Conservation (phyloP, 2,113 vertebrate genomes). For the Perca fluviatilis region DNA sequence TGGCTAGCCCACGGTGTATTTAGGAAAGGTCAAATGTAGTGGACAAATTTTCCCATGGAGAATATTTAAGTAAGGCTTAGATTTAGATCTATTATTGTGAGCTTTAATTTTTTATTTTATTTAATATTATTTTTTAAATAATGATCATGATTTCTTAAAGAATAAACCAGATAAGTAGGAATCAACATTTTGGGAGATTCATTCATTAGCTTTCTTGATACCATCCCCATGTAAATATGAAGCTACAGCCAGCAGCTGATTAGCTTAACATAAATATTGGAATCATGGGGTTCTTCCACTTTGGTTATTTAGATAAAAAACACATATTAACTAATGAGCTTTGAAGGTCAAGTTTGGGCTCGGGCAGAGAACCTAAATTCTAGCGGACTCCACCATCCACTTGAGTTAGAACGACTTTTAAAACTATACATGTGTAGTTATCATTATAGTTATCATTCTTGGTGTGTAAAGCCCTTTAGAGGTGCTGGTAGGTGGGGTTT, state of each 20-base stretch:
- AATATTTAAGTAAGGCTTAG: background rate
- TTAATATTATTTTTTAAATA: background rate
- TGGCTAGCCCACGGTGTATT: background rate
- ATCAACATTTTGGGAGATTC: background rate
- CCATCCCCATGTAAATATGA: background rate
- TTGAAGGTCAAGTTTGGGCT: too few species aligned
- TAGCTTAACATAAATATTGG: background rate
- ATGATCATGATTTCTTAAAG: background rate
- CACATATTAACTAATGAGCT: too few species aligned
- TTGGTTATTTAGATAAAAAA: background rate
- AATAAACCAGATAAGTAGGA: background rate
- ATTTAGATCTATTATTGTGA: background rate
- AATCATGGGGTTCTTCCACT: background rate
- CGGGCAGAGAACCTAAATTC: too few species aligned
- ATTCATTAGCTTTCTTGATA: background rate
- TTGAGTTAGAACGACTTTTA: background rate
- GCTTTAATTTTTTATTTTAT: too few species aligned
- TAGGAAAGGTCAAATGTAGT: background rate
- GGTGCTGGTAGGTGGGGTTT: background rate
- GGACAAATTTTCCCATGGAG: background rate
- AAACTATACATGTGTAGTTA: background rate
- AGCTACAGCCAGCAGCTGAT: background rate
- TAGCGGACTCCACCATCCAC: background rate
- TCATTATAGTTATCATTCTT: background rate
- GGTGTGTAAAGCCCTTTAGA: background rate